Conservation (phyloP, 2,888 invertebrate species). For the Melieria crassipennis region DNA sequence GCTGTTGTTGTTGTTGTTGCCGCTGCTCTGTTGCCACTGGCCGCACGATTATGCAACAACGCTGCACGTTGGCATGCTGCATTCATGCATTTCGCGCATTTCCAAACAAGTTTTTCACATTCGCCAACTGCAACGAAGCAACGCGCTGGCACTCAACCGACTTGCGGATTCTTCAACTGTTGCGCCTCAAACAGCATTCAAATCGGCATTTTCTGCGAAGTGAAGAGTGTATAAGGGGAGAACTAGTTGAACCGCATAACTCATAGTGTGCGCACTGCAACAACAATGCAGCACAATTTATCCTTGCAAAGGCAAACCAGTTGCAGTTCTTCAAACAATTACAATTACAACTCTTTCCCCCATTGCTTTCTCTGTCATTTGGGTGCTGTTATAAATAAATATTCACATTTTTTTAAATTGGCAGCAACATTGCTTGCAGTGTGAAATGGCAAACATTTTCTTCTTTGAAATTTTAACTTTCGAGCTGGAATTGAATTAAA, state of each 20-base stretch:
- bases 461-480: no score
- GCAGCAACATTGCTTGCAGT: no score
- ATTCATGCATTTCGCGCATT: background rate
- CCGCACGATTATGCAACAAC: no score
- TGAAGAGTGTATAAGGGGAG: background rate
- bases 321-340: conserved; percentile 13
- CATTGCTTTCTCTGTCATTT: no score
- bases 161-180: conserved; percentile 21
- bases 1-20: no score
- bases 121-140: background rate
- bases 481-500: no score
- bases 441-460: no score
- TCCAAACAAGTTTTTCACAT: background rate
- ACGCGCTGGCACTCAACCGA: background rate
- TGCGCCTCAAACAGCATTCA: conserved; percentile 27
- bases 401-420: no score
- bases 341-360: no score
- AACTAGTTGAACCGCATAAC: conserved; percentile 18
- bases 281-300: conserved; percentile 4
- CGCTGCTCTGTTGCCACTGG: no score
- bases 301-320: conserved; percentile 30
- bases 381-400: no score
- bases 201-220: background rate
- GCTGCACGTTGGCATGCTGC: no score
- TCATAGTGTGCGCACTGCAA: conserved; percentile 13